Evolutionary conservation across 2,888 invertebrate species (phyloP).

Genomic region (Cantharis flavilabris): DNA sequence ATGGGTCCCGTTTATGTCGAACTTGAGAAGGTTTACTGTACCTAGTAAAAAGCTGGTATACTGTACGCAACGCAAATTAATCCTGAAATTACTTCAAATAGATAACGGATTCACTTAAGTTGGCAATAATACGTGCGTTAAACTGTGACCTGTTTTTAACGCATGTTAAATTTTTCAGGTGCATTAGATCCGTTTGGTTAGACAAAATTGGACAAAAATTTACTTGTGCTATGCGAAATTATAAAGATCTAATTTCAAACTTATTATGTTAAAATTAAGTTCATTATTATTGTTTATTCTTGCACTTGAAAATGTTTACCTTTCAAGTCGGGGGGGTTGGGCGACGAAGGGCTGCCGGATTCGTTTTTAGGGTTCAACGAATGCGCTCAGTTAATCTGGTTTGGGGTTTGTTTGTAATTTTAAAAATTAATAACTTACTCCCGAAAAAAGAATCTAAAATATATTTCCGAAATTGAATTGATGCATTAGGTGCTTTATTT

Average conservation of each 20-base stretch:
- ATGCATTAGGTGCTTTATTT: neutral
- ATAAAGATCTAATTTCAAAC: neutral
- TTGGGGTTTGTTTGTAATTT: neutral
- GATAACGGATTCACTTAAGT: neutral
- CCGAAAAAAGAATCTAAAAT: neutral
- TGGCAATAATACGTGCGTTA: neutral
- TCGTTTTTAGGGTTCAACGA: neutral
- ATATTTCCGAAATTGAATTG: neutral
- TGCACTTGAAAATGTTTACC: neutral
- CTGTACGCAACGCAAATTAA: too few relatives aligned
- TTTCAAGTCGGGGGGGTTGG: neutral
- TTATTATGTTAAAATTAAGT: neutral
- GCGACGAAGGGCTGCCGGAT: neutral
- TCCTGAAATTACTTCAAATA: neutral
- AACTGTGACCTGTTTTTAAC: constrained; percentile 6
- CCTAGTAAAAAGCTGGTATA: too few relatives aligned
- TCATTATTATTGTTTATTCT: neutral
- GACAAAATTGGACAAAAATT: neutral
- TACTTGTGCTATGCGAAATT: neutral
- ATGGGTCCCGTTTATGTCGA: too few relatives aligned
- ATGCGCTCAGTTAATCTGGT: neutral
- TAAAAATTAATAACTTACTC: neutral
- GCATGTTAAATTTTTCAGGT: neutral
- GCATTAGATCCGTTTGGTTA: neutral
- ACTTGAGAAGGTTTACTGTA: too few relatives aligned